These are phyloP conservation scores for Gallinago media DNA, from an alignment of 2,113 vertebrate genomes.

Conservation along the genomic window DNA sequence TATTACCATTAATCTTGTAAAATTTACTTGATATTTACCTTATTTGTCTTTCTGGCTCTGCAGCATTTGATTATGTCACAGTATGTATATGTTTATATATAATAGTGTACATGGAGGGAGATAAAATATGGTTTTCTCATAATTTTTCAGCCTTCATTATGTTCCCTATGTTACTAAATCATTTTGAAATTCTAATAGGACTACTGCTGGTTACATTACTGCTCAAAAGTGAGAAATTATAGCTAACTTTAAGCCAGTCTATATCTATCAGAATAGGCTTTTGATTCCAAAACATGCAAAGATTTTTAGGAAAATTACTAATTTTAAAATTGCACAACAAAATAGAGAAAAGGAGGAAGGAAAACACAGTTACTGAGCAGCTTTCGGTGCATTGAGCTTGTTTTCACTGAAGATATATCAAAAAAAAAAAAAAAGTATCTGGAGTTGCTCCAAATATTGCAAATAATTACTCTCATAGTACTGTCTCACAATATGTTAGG, in stretches of 20 bases:
- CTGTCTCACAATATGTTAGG: not conserved
- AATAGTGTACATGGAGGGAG: not conserved
- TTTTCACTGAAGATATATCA: not conserved
- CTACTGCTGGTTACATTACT: not conserved
- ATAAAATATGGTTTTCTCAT: not conserved
- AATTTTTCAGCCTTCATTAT: not conserved
- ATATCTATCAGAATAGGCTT: not conserved
- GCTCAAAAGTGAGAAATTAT: not conserved
- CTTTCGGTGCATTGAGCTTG: not conserved
- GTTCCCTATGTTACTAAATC: not conserved
- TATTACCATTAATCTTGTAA: not conserved
- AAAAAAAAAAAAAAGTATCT: not conserved
- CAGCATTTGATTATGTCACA: not conserved
- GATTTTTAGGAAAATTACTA: not conserved
- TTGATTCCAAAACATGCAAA: not conserved
- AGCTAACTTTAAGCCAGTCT: not conserved
- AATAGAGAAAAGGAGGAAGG: not conserved
- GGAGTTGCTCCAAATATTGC: not conserved
- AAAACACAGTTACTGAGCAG: not conserved
- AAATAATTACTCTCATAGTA: not conserved
- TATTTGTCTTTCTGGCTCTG: not conserved
- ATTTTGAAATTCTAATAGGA: not conserved
- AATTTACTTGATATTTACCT: not conserved
- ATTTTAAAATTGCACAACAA: not conserved
- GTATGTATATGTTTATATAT: not conserved